Evolutionary conservation across 2,797 vertebrate genomes (phyloP).

Genomic region (Rhadinocentrus ornatus): DNA sequence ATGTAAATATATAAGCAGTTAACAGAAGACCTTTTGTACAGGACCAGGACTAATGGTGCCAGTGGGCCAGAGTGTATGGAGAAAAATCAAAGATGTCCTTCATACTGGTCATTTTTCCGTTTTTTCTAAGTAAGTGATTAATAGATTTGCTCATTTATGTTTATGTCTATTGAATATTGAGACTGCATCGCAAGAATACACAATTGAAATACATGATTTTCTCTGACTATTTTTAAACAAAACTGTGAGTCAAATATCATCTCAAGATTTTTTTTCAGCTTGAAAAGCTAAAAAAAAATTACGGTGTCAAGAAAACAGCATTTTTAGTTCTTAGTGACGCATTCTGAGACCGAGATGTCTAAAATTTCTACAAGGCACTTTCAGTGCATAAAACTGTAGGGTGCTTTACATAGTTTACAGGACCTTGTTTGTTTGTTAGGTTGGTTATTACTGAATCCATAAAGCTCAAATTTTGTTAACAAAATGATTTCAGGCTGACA

Average conservation of each 20-base stretch:
- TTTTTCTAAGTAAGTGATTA: background rate
- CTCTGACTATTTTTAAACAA: background rate
- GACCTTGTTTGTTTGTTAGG: background rate
- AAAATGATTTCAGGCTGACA: background rate
- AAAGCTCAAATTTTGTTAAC: background rate
- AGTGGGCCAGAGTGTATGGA: background rate
- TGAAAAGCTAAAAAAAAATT: too few species aligned
- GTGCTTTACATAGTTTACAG: background rate
- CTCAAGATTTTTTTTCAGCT: too few species aligned
- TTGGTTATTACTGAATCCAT: background rate
- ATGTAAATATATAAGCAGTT: background rate
- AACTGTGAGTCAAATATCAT: too few species aligned
- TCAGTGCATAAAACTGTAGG: background rate
- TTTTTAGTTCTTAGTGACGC: too few species aligned
- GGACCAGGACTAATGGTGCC: background rate
- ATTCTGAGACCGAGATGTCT: background rate
- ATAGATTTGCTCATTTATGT: background rate
- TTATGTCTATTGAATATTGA: background rate
- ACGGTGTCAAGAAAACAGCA: too few species aligned
- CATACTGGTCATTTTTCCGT: background rate
- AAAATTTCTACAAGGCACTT: background rate
- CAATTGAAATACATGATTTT: background rate
- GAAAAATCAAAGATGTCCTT: background rate
- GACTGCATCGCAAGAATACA: background rate
- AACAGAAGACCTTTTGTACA: background rate